Evolutionary conservation across 2,888 invertebrate species (phyloP), one percentile per base, ranked within the genome.

Genomic region (Chalcis sispes): DNA sequence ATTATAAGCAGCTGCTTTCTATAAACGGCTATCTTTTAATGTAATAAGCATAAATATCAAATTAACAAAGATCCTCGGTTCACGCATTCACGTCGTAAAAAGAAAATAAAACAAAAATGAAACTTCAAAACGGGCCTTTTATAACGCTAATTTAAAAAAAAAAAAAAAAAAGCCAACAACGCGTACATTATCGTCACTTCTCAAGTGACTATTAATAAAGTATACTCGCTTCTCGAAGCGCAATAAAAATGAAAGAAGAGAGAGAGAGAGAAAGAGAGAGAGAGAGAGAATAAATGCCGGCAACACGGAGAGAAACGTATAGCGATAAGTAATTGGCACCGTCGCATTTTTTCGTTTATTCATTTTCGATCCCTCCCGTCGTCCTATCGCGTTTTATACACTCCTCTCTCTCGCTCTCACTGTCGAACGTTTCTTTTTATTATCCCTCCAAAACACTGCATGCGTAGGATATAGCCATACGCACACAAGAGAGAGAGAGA

Each of bases 271-370:
- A 8, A 29, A 7, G 25, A 13, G 52, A 48, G 5, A 40, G 18
- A 36, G 56, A 46, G 61, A 10, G 40, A 40, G 36, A 50, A 54
- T 10, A 25, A 58, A 36, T 7, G 13, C 52, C 23, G 36, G 23
- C 10, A 1, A 20, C n/a, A n/a, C n/a, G n/a, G n/a, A n/a, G n/a
- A n/a, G n/a, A n/a, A n/a, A n/a, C n/a, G 23, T 13, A 18, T n/a
- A 36, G 42, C 70, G 69, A 77, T 77, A 71, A 74, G 54, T 71
- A 77, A 77, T 77, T 73, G 66, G 59, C 65, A 66, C 25, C 29
- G 61, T 15, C 58, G 52, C 46, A n/a, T 61, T 70, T 64, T 70
- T 72, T 67, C 46, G 29, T 65, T 65, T 58, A 65, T 75, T 65
- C 65, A 59, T 52, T 66, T 71, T 72, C 72, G 59, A 66, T 66